Evolutionary conservation across 2,888 invertebrate species (phyloP), one percentile per base, ranked within the genome.

Genomic region (Tricholauxania praeusta): DNA sequence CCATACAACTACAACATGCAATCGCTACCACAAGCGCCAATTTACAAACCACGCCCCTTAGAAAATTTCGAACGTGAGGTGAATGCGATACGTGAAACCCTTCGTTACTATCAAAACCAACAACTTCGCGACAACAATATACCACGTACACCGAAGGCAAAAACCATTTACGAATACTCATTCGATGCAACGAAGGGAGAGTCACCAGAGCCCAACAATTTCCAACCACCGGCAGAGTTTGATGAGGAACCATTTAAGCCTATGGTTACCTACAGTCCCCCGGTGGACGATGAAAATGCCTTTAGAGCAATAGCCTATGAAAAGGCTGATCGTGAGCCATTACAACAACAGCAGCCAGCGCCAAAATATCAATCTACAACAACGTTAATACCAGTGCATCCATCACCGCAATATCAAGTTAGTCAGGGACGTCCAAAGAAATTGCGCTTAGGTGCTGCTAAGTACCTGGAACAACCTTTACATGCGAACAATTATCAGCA

Each of bases 81-180:
- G 66, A 90, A 91, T 67, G 89, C 91, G 69, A 89, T 93, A 76
- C 90, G 91, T 77, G 90, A 92, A 78, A 92, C 92, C 28, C 89
- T 93, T 63, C 90, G 91, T 73, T 90, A 90, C 77, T 91, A 90
- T 77, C 90, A 84, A 68, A 89, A 89, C 68, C 91, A 91, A 17
- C 89, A 90, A 74, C 77, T 88, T 8, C 87, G 89, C 73, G 83
- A 85, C 75, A 86, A 86, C 71, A 82, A 83, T 19, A 83, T 85
- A 72, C 83, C 84, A 1, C 79, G 84, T 17, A 80, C 82, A 4
- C 82, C 83, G 7, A 84, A 90, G 81, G 88, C 89, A 10, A 90
- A 90, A 81, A 86, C 90, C 14, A 89, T 92, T 10, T 94, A 93
- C 82, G 93, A 94, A 82, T 94, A 92, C 83, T 93, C 91, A 80